phyloP scores from a whole-genome alignment of 2,113 vertebrate species.

The Donacobius atricapilla region DNA sequence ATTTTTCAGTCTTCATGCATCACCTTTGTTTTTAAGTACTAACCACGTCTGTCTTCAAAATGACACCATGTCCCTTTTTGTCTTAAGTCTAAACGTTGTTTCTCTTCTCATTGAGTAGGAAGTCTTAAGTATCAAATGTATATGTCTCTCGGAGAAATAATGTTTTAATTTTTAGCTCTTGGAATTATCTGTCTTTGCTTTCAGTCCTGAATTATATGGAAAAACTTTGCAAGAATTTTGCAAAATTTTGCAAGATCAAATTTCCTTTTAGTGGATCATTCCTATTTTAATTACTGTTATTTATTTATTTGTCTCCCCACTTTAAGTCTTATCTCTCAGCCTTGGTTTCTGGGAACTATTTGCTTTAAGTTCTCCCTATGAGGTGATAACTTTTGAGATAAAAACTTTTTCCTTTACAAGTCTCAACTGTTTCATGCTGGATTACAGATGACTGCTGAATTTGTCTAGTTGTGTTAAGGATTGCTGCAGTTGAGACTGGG shows the following conservation, averaged over 20 bases:
- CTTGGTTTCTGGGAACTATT: not conserved
- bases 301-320: not conserved
- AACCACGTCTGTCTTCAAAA: not conserved
- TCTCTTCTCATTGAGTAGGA: not conserved
- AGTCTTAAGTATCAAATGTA: not conserved
- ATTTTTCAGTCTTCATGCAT: not conserved
- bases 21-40: not conserved
- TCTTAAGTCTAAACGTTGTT: not conserved
- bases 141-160: not conserved
- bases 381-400: not conserved
- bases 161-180: not conserved
- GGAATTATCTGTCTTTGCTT: not conserved
- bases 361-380: not conserved
- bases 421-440: not conserved
- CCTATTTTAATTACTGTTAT: not conserved
- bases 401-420: not conserved
- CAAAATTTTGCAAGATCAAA: too few relatives aligned
- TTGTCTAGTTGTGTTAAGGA: not conserved
- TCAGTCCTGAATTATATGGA: not conserved
- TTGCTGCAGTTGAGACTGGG: not conserved
- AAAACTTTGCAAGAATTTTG: not conserved
- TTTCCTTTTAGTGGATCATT: not conserved
- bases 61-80: not conserved
- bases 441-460: not conserved
- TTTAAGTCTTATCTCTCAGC: not conserved